Base-by-base conservation (phyloP, 2,797 vertebrate species). In the Falco cherrug region DNA sequence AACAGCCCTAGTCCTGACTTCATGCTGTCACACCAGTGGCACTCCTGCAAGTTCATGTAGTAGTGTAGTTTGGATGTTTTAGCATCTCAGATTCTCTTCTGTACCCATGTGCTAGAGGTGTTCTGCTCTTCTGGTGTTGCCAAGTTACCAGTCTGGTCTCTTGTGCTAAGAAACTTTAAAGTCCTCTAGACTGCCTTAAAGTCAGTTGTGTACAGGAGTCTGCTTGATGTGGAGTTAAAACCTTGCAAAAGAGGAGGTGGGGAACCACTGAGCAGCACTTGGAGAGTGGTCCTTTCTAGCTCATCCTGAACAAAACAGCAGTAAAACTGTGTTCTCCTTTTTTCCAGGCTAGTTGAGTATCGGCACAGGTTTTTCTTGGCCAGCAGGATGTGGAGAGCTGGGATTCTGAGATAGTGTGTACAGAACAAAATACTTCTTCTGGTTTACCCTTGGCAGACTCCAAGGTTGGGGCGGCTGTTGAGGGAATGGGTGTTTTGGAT, bases 381-480 rank as follows among this genome's bases (percentile, higher is more conserved):
- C 17, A 68, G 0, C 17, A 18, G 12, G 65, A 5, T 1, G 1
- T 10, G 6, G 19, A 28, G 39, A 64, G 37, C 17, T 75, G 60
- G 14, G 43, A 31, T 64, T 84, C 53, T 89, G 50, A 57, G 4
- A n/a, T 56, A 10, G 53, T 61, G 13, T 57, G 9, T 63, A 5
- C 9, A 33, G 57, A 22, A 76, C 47, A 13, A 57, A 79, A 43
- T 63, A 25, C 9, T 84, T 16, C 19, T 86, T 71, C 37, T 64
- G 28, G 11, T 81, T 75, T 71, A 39, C 19, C 7, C 45, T 25
- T 78, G 41, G 16, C 18, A 50, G 28, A 54, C 47, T 50, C 3
- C 2, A 35, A 22, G 45, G 10, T 1, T 71, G 69, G 45, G 11
- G 5, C 69, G 37, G 24, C 29, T 80, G 6, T 54, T 65, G 51